Evolutionary conservation across 2,888 invertebrate genomes (phyloP).

Genomic region (Sipha maydis): DNA sequence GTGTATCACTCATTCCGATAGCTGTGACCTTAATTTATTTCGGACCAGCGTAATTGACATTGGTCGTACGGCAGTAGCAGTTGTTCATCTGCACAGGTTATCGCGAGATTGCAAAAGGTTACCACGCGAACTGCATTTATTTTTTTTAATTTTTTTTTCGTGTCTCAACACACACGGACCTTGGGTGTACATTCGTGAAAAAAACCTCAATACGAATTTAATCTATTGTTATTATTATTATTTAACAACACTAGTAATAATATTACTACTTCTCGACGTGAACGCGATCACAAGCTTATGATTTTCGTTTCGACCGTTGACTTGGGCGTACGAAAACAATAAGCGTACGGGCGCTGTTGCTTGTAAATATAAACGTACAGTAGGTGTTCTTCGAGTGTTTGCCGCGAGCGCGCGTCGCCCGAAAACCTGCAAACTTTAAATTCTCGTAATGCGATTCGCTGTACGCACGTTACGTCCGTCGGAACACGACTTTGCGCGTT

Average conservation of each 20-base stretch:
- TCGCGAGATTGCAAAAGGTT: constrained; percentile 27
- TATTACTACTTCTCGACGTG: not conserved
- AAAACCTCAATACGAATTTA: not conserved
- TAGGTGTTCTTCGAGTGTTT: no score
- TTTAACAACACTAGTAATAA: no score
- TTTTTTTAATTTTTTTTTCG: not conserved
- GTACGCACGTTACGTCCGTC: not conserved
- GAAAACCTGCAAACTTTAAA: not conserved
- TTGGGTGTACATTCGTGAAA: not conserved
- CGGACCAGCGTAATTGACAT: constrained; percentile 30
- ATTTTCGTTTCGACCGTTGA: not conserved
- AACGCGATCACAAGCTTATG: not conserved
- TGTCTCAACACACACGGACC: not conserved
- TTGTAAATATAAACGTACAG: no score
- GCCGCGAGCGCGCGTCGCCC: not conserved
- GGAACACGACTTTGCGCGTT: not conserved
- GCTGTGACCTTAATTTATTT: constrained; percentile 33
- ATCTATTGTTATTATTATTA: not conserved
- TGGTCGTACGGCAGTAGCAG: not conserved
- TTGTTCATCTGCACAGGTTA: constrained; percentile 28
- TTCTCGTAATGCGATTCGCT: not conserved
- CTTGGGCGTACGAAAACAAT: not conserved
- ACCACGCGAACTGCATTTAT: not conserved
- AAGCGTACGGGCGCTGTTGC: no score
- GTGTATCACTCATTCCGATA: constrained; percentile 7